Evolutionary conservation across 1,140 invertebrate species (phyloP).

Genomic region (Lepidurus apus): DNA sequence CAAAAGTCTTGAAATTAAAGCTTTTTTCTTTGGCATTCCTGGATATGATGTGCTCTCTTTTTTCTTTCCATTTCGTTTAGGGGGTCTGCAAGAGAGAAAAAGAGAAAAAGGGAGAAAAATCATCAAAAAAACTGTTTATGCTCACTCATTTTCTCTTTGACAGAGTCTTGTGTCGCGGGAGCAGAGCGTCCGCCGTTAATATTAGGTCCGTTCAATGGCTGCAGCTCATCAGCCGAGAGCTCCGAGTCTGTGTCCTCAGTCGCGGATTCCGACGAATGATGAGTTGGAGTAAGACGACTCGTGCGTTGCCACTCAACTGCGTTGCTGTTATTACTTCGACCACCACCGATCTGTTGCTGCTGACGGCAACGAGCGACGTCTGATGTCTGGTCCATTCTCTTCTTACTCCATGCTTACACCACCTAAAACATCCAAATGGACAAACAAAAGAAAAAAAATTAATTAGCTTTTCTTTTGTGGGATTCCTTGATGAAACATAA

Average conservation of each 20-base stretch:
- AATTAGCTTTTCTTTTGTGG: not conserved
- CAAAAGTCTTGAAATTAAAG: not conserved
- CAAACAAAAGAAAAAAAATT: not conserved
- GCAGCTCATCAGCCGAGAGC: not conserved
- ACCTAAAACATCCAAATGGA: not conserved
- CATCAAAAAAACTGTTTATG: not conserved
- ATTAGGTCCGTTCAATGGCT: slow-evolving; percentile 14
- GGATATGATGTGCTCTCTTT: not conserved
- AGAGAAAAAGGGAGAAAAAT: not conserved
- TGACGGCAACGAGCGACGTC: not conserved
- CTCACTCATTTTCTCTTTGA: slow-evolving; percentile 1
- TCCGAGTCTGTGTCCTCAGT: slow-evolving; percentile 13
- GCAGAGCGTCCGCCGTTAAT: not conserved
- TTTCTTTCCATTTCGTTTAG: not conserved
- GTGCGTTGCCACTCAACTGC: not conserved
- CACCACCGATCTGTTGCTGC: slow-evolving; percentile 17
- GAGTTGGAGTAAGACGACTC: not conserved
- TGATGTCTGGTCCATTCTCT: not conserved
- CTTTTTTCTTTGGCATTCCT: not conserved
- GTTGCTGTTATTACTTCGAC: slow-evolving; percentile 15
- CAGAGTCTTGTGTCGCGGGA: not conserved
- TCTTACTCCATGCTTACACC: not conserved
- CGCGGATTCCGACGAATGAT: not conserved
- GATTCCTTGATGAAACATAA: too few relatives aligned
- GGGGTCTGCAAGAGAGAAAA: not conserved